Evolutionary conservation across 2,113 vertebrate genomes (phyloP), one percentile per base, ranked within the genome.

Genomic region (Alaudala cheleensis): DNA sequence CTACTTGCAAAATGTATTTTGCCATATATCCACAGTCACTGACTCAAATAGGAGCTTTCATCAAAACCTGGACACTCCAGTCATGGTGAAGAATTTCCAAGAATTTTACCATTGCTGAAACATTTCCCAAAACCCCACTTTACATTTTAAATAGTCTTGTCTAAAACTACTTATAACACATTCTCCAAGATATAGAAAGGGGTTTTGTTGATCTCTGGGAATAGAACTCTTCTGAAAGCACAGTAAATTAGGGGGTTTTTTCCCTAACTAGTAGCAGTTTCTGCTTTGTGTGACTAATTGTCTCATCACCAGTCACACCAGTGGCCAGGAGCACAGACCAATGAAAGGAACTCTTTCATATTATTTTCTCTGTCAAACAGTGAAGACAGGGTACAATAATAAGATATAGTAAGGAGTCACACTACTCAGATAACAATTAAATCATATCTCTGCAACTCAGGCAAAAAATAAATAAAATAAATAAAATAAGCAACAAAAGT

Each of bases 311-410:
- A 60, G 86, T 74, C 61, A 80, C 34, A 57, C 45, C 39, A 91
- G 77, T 14, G 34, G 45, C 66, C 86, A 91, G 70, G 70, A 90
- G 24, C 26, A 94, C 88, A 93, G 95, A 93, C 40, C 57, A 64
- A 40, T 39, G 33, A 86, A 92, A 83, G 47, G 67, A 69, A 67
- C 81, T 29, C 34, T 49, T 49, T 57, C 25, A 6, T 9, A 14
- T 34, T 85, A 33, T 93, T 85, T 95, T 66, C 77, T 93, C 60
- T 96, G 71, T 92, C 85, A 96, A 85, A 76, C 72, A 64, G 31
- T 67, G 62, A 56, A 92, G 62, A 61, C 88, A 93, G 31, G 71
- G 49, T 65, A 69, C 49, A 92, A 61, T 62, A 93, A 67, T 31
- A 39, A 8, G 28, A 91, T 18, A 16, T 11, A 65, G 13, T 34